Evolutionary conservation across 2,113 vertebrate species (phyloP).

Genomic region (Scolopax mira): DNA sequence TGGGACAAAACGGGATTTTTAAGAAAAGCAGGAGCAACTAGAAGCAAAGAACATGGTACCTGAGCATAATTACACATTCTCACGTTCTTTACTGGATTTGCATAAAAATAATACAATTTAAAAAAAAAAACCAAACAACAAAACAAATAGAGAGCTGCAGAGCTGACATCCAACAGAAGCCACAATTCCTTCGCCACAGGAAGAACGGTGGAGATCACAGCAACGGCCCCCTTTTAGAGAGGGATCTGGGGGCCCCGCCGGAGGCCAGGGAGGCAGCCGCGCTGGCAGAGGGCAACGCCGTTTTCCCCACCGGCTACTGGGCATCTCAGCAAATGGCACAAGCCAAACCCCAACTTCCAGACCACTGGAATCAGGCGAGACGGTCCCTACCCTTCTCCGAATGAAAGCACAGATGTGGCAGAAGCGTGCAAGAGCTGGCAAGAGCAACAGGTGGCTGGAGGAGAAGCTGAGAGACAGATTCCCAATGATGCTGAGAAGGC

Average conservation of each 20-base stretch:
- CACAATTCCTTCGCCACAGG: background rate
- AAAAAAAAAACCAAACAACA: too few species aligned
- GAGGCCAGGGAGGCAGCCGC: background rate
- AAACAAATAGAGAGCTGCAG: background rate
- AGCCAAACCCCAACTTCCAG: background rate
- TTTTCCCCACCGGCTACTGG: background rate
- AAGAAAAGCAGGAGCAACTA: background rate
- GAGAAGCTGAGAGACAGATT: background rate
- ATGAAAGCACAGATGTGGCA: background rate
- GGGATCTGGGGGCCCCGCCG: background rate
- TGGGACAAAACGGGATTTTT: background rate
- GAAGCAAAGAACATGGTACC: background rate
- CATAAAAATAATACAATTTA: background rate
- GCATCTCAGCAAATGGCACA: background rate
- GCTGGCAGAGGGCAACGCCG: background rate
- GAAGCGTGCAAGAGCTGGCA: background rate
- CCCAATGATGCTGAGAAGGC: background rate
- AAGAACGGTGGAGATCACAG: background rate
- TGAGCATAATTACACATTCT: background rate
- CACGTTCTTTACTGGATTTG: background rate
- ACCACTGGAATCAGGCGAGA: background rate
- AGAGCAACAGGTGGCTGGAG: background rate
- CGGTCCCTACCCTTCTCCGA: background rate
- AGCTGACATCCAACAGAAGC: background rate
- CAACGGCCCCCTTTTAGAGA: background rate